These are phyloP conservation scores for Lycocerus yunnanus DNA, from an alignment of 2,888 invertebrate genomes.

Conservation along the genomic window DNA sequence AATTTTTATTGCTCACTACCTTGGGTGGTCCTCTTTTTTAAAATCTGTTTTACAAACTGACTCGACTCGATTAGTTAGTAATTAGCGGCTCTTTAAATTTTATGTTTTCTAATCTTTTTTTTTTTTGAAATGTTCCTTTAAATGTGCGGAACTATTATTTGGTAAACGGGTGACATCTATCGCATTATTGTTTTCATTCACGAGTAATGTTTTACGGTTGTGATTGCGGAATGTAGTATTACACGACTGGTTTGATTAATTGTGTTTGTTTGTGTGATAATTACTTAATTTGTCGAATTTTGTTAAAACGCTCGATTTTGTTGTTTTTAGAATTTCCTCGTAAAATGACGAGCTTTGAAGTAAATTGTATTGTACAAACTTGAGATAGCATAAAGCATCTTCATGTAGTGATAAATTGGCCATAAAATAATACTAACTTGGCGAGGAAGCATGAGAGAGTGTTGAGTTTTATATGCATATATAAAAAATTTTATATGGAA, in stretches of 20 bases:
- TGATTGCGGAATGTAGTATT: conserved; percentile 53
- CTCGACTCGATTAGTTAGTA: not conserved
- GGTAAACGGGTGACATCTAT: conserved; percentile 46
- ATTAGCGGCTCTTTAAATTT: not conserved
- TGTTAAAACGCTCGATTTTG: conserved; percentile 9
- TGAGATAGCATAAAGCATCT: not conserved
- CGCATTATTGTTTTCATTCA: conserved; percentile 54
- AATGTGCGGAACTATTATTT: conserved; percentile 36
- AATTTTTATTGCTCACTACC: not conserved
- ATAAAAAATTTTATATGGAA: not conserved
- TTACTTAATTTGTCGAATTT: conserved; percentile 48
- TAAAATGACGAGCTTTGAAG: not conserved
- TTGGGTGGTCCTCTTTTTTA: not conserved
- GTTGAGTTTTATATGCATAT: not conserved
- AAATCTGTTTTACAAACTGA: not conserved
- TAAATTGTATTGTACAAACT: not conserved
- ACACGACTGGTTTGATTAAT: conserved; percentile 55
- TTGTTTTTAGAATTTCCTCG: not conserved
- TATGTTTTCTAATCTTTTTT: not conserved
- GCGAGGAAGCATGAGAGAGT: not conserved
- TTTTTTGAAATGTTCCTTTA: no score
- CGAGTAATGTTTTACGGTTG: conserved; percentile 50
- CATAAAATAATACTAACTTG: not conserved
- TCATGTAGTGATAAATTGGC: not conserved
- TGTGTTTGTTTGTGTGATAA: conserved; percentile 55